Evolutionary conservation across 2,888 invertebrate genomes (phyloP), one percentile per base, ranked within the genome.

Genomic region (Homarus gammarus): DNA sequence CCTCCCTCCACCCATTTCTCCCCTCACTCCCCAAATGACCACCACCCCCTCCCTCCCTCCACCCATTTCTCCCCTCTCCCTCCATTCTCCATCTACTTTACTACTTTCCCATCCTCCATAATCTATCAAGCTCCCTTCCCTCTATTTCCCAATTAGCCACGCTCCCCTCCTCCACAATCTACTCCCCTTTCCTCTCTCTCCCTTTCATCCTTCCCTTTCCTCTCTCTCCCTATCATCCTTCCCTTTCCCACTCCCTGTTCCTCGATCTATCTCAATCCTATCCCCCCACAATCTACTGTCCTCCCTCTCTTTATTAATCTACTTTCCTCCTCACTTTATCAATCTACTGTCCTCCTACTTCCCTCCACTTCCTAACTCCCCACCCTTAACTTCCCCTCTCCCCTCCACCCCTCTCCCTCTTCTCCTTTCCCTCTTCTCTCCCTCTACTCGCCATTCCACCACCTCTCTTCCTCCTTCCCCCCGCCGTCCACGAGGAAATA

Each of bases 11-110:
- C 2, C 40, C 22, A 22, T 72, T 36, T 27, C 27, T 22, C 12
- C 6, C 12, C 70, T 15, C 12, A 70, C 27, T 70, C 70, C 27
- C 70, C 27, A 31, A 33, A 15, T 27, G 15, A 36, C 70, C 36
- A 22, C 36, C 70, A 36, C 70, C 36, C 70, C 36, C 70, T 64
- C 70, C 36, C 70, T 70, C 70, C 27, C 70, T 70, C 70, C 27
- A 18, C 27, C 70, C 36, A 31, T 27, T 36, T 70, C 31, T 22
- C 70, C 27, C n/a, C 31, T 5, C 44, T 44, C 44, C 44, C 44
- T 44, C 15, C 8, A 1, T 70, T 27, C 10, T 70, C 70, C 70
- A 27, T 31, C 70, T 70, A 15, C 27, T 70, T 31, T 36, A 70
- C 18, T 36, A 31, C 18, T 70, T n/a, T 6, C 27, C 36, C 27